Base-by-base conservation (phyloP, 2,797 vertebrate genomes). In the Nyctalus aviator region DNA sequence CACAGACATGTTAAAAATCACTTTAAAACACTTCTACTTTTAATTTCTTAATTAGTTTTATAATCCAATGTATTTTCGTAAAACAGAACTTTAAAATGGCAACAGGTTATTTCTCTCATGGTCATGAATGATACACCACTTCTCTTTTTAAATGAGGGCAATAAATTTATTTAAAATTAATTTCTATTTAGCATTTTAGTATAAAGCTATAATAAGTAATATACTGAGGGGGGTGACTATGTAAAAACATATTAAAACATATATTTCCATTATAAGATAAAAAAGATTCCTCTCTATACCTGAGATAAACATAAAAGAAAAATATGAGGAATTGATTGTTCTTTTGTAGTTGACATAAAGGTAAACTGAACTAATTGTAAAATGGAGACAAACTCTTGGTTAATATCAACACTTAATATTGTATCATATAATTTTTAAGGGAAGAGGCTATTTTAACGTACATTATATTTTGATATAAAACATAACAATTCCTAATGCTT, bases 131-230 rank as follows among this genome's bases (percentile, higher is more conserved):
- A 59, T 92, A 68, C 12, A 78, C 23, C 6, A 18, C 21, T 93
- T 88, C n/a, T 90, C 20, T 76, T 94, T 94, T 77, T 59, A 90
- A 86, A 82, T 79, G 32, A 76, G 83, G 59, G 64, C 15, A 55
- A 53, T 57, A 69, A 59, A 57, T 86, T 71, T 91, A 68, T 72
- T 91, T 92, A 15, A 71, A 90, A 53, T 6, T n/a, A n/a, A 69
- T 78, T 85, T 88, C 25, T 88, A 15, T 89, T 44, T 69, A 17
- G 5, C 21, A 79, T 57, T 90, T 13, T 6, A 62, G 1, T 59
- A 2, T 32, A 90, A 75, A 77, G 37, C 2, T 57, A 0, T 66
- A 55, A 75, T 64, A 76, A 84, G 78, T 92, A 91, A 75, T 68
- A 59, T 20, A 35, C 25, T 66, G 25, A 10, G 15, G 23, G 8